These are phyloP conservation scores for Anarhynchus alexandrinus DNA, from an alignment of 2,113 vertebrate genomes.

Conservation along the genomic window DNA sequence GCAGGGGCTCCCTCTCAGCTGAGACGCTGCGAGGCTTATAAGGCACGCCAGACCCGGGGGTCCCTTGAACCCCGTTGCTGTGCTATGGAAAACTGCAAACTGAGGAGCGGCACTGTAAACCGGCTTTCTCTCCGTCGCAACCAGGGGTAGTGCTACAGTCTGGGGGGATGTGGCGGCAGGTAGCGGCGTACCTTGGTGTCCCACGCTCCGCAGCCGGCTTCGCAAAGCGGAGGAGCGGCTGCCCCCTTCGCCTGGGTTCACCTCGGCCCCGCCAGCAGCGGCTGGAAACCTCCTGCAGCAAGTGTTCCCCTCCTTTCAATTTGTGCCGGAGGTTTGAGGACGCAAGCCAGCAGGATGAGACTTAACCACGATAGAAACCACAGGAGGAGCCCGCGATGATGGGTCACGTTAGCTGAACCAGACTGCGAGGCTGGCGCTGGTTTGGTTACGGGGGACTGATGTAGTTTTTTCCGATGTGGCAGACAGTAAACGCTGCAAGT, in stretches of 20 bases:
- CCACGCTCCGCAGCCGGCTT: rapidly evolving
- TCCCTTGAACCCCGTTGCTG: neutral
- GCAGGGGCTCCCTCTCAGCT: neutral
- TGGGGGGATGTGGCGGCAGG: neutral
- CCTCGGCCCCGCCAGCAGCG: neutral
- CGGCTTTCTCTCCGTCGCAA: neutral
- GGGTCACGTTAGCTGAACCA: neutral
- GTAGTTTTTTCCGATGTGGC: neutral
- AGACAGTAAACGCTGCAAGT: neutral
- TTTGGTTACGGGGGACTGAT: neutral
- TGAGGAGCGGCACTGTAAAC: neutral
- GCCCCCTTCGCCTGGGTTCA: rapidly evolving
- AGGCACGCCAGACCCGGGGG: neutral
- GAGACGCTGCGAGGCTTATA: neutral
- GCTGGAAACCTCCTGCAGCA: neutral
- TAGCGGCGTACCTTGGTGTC: neutral
- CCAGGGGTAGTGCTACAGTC: neutral
- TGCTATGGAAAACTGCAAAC: neutral
- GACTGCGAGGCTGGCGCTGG: neutral
- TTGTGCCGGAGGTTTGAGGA: neutral
- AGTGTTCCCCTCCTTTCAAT: neutral
- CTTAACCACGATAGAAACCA: neutral
- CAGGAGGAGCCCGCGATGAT: neutral
- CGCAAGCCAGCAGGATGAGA: neutral
- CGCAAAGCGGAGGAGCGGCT: neutral